Conservation (phyloP, 2,888 invertebrate genomes). For the Drosophila algonquin region DNA sequence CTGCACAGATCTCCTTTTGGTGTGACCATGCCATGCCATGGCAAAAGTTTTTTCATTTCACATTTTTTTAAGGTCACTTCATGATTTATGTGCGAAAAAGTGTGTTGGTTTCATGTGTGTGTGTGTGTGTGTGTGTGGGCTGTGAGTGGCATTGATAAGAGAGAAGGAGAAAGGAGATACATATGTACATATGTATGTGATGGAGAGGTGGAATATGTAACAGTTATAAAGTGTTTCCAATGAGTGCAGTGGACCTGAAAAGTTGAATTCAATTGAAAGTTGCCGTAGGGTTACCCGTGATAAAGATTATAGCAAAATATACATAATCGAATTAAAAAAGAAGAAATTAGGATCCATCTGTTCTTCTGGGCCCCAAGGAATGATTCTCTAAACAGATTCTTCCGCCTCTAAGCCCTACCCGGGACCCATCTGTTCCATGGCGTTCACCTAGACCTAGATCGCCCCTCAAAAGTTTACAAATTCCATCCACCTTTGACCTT, state of each 20-base stretch:
- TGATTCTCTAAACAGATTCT: no score
- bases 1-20: constrained; percentile 16
- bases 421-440: no score
- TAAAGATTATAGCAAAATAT: neutral
- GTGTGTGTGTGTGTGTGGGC: constrained; percentile 26
- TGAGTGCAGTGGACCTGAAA: constrained; percentile 4
- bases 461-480: neutral
- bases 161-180: neutral
- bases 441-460: no score
- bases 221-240: constrained; percentile 28
- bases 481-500: constrained; percentile 26
- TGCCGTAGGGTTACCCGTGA: neutral
- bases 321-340: no score
- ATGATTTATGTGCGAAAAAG: constrained; percentile 70
- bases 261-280: constrained; percentile 26
- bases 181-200: neutral
- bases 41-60: constrained; percentile 35
- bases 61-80: constrained; percentile 68
- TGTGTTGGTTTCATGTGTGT: constrained; percentile 9
- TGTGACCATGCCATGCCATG: constrained; percentile 57
- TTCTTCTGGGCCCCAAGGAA: no score
- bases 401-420: no score
- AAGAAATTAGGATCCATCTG: no score
- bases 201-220: constrained; percentile 11
- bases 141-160: constrained; percentile 40